phyloP scores from a whole-genome alignment of 2,113 vertebrate genomes.

The Halichoeres trimaculatus region DNA sequence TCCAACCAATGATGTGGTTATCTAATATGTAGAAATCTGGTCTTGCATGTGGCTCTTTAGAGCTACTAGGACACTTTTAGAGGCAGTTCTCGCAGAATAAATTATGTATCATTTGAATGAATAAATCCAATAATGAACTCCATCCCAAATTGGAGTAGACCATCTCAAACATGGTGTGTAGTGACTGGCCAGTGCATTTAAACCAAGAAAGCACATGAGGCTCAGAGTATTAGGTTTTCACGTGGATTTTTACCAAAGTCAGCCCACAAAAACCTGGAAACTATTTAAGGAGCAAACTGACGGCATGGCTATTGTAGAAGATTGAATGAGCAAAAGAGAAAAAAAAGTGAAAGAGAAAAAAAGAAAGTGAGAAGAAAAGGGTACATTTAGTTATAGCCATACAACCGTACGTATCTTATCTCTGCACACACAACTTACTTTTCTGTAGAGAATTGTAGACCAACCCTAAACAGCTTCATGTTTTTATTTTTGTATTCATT shows the following conservation, averaged over 20 bases:
- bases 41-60: constrained; percentile 10
- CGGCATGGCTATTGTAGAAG: too few species aligned
- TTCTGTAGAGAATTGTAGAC: too few species aligned
- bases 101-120: constrained; percentile 14
- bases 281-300: too few species aligned
- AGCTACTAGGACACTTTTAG: constrained; percentile 18
- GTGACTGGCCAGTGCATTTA: neutral
- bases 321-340: too few species aligned
- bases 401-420: too few species aligned
- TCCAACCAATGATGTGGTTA: constrained; percentile 3
- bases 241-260: neutral
- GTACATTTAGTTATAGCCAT: too few species aligned
- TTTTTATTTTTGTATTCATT: too few species aligned
- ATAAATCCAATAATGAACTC: constrained; percentile 33
- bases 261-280: neutral
- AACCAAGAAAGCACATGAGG: neutral
- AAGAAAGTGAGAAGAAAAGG: too few species aligned
- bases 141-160: constrained; percentile 3
- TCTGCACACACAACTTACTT: too few species aligned
- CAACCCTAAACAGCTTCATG: too few species aligned
- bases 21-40: constrained; percentile 13
- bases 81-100: constrained; percentile 17
- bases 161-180: neutral
- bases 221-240: neutral
- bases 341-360: too few species aligned